Evolutionary conservation across 2,797 vertebrate species (phyloP), one percentile per base, ranked within the genome.

Genomic region (Gadopsis marmoratus): DNA sequence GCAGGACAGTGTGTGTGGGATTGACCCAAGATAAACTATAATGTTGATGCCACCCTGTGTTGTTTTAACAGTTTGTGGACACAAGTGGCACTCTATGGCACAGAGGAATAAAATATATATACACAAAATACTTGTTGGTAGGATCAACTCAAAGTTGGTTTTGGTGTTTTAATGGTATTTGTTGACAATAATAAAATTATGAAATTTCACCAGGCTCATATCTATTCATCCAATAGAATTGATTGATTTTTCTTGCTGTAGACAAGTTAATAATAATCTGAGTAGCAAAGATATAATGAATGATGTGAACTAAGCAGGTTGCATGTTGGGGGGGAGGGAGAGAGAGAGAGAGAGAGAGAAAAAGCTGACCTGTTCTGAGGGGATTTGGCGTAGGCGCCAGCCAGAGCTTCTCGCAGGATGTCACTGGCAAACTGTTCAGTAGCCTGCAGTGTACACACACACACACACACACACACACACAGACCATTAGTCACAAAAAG

Each of bases 371-470:
- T 98, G 97, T 97, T 98, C 83, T 96, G 97, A 90, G 97, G 95
- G 62, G 97, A 95, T 78, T 96, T 96, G 89, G 96, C 94, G 65
- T 95, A 96, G 0, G 97, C 97, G 56, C 95, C 95, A 1, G 97
- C 97, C 66, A 99, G 92, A 0, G 98, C 96, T 76, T 98, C 97
- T 89, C 98, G 95, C 55, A 99, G 94, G 90, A 99, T 92, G 81
- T 99, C 98, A 51, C 94, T 98, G 92, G 96, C 95, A 91, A 99
- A 97, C 94, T 99, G 97, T 59, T 99, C 96, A 0, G 97, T 98
- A 39, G 97, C 98, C 98, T 99, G 86, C 48, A 87, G 70, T 19
- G 19, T 7, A 71, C 47, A 74, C 14, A 59, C 39, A 56, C 26
- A 47, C 54, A 72, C 31, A 68, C 69, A 56, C 55, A 72, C 31